Evolutionary conservation across 2,888 invertebrate species (phyloP), one percentile per base, ranked within the genome.

Genomic region (Galerucella pusilla): DNA sequence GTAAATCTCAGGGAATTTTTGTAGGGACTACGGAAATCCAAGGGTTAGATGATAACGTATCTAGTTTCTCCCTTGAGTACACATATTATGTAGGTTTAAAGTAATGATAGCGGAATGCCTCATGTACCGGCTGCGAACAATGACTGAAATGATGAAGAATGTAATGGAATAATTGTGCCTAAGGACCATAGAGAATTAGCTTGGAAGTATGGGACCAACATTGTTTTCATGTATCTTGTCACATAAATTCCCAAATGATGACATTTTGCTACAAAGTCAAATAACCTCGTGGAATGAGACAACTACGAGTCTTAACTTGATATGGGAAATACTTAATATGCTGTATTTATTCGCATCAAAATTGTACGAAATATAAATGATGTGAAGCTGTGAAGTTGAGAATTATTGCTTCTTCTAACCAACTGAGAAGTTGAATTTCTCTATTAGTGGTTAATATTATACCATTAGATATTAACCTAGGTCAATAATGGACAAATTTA

Each of bases 141-240:
- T 75, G 63, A 52, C 67, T 60, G 68, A 68, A 75, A 75, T 63
- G 70, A 75, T 75, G 67, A 75, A 61, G 60, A 74, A 71, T 74
- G 70, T 67, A 63, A 71, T 54, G 66, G 74, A 69, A 74, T 74
- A 74, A 74, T 71, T 74, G 74, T 71, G 63, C 64, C 60, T 75
- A 71, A 74, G 60, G 70, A 67, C 71, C 74, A 63, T 71, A 75
- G 67, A 71, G 68, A 67, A 75, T 75, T 75, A 75, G 71, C 71
- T 16, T 35, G 57, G 71, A 75, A 61, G 68, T 66, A 67, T 69
- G 61, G 25, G 61, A 69, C 69, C 49, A 25, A 60, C 45, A 35
- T 61, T 67, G 66, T 64, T 67, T 67, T 67, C 67, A 28, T 60
- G 49, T 61, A 52, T 67, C 61, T 61, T 67, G 52, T 73, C 59